Percentiles rank a stretch among this genome's conserved stretches.
Evolutionary conservation across 1,140 invertebrate species (phyloP).

Genomic region (Solenopsis fugax): DNA sequence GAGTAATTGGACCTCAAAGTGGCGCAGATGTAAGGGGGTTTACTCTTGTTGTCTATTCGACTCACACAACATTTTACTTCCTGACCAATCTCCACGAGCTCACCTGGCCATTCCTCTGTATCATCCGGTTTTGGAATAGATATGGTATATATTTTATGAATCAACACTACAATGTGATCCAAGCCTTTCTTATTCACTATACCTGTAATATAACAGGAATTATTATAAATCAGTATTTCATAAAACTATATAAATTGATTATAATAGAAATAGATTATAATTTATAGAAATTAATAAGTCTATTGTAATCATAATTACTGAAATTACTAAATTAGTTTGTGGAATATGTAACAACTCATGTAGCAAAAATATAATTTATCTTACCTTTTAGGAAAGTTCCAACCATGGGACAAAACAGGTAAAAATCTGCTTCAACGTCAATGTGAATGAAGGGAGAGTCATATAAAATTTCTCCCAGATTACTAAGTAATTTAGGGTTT

Average conservation of each 20-base stretch:
- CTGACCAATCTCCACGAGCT: slow-evolving; percentile 87
- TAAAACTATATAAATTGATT: too few relatives aligned
- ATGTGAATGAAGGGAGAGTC: slow-evolving; percentile 88
- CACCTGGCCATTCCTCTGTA: slow-evolving; percentile 87
- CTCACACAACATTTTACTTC: slow-evolving; percentile 88
- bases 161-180: slow-evolving; percentile 89
- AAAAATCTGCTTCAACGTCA: slow-evolving; percentile 89
- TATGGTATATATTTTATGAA: slow-evolving; percentile 90
- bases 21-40: slow-evolving; percentile 88
- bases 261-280: too few relatives aligned
- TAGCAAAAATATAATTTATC: slow-evolving; percentile 77
- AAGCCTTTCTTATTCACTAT: slow-evolving; percentile 86
- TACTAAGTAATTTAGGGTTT: slow-evolving; percentile 88
- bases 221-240: background rate
- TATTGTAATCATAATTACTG: too few relatives aligned
- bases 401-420: slow-evolving; percentile 88
- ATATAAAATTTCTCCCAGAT: slow-evolving; percentile 86
- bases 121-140: slow-evolving; percentile 88
- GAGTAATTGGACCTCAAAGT: slow-evolving; percentile 83
- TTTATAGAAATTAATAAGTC: too few relatives aligned
- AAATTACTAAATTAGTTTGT: background rate
- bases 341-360: background rate
- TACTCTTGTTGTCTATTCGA: slow-evolving; percentile 86
- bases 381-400: slow-evolving; percentile 85
- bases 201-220: slow-evolving; percentile 41